Evolutionary conservation across 2,888 invertebrate species (phyloP).

Genomic region (Galeopsomyia nigrocyanea): DNA sequence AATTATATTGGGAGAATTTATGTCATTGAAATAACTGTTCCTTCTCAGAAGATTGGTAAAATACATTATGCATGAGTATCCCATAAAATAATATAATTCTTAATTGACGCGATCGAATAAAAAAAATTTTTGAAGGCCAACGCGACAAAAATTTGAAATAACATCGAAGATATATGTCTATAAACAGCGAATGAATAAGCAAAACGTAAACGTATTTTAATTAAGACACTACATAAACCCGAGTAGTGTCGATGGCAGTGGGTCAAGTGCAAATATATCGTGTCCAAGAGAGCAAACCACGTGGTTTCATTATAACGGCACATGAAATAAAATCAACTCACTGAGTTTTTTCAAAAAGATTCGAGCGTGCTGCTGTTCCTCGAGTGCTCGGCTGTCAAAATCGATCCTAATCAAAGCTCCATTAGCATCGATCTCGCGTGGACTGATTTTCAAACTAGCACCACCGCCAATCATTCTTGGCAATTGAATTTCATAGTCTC

Average conservation of each 20-base stretch:
- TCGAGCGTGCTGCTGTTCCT: slow-evolving; percentile 29
- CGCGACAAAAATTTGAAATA: too few relatives aligned
- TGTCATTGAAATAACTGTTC: too few relatives aligned
- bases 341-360: slow-evolving; percentile 80
- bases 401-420: slow-evolving; percentile 84
- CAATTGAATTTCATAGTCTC: slow-evolving; percentile 80
- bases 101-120: too few relatives aligned
- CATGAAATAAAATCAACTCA: slow-evolving; percentile 56
- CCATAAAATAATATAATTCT: too few relatives aligned
- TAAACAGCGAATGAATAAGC: too few relatives aligned
- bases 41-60: too few relatives aligned
- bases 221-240: too few relatives aligned
- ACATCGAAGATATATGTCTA: too few relatives aligned
- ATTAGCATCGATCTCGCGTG: slow-evolving; percentile 78
- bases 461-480: slow-evolving; percentile 83
- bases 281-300: slow-evolving; percentile 21
- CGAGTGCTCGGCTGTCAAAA: slow-evolving; percentile 65
- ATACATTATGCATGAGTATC: too few relatives aligned
- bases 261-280: slow-evolving; percentile 41
- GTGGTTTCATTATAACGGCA: slow-evolving; percentile 31
- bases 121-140: too few relatives aligned
- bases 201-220: too few relatives aligned
- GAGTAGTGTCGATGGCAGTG: slow-evolving; percentile 22
- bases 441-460: slow-evolving; percentile 80
- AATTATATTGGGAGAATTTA: too few relatives aligned